phyloP scores from a whole-genome alignment of 2,113 vertebrate species.

The Rhinoptilus africanus region DNA sequence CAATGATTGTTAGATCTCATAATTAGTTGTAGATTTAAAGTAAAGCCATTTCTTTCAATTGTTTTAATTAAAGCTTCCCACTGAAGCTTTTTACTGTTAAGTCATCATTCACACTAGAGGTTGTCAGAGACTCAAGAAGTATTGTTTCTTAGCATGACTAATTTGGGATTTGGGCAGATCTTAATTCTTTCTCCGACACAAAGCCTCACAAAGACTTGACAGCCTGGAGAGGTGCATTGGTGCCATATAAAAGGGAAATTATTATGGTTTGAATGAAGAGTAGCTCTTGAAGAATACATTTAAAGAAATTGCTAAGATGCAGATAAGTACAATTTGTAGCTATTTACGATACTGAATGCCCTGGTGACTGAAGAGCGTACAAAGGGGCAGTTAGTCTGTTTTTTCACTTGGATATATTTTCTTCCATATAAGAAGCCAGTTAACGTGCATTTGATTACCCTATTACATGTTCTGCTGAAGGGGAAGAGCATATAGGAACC shows the following conservation, averaged over 20 bases:
- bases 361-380: neutral
- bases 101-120: neutral
- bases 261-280: neutral
- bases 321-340: neutral
- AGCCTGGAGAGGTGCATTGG: neutral
- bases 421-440: neutral
- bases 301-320: neutral
- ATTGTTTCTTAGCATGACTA: slow-evolving; percentile 25
- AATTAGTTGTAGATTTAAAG: neutral
- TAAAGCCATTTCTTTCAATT: slow-evolving; percentile 4
- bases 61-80: neutral
- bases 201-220: neutral
- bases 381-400: neutral
- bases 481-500: neutral
- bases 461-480: neutral
- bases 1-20: neutral
- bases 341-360: neutral
- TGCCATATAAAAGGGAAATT: neutral
- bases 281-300: neutral
- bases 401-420: neutral
- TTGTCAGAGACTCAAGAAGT: neutral
- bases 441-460: neutral
- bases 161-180: neutral
- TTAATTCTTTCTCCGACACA: neutral
- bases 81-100: slow-evolving; percentile 26